Evolutionary conservation across 1,140 invertebrate genomes (phyloP).

Genomic region (Mya arenaria): DNA sequence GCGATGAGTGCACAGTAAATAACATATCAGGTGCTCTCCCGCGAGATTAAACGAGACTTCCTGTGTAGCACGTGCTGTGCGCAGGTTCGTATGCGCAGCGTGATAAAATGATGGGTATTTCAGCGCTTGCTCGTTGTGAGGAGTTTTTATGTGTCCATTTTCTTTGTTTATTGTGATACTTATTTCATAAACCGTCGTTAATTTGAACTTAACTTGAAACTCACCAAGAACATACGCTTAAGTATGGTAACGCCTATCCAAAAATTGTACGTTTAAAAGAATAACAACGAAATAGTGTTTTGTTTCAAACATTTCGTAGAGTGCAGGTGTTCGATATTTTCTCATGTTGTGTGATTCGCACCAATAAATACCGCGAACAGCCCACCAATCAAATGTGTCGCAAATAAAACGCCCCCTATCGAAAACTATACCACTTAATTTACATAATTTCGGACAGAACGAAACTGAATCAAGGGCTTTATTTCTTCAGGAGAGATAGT

Average conservation of each 20-base stretch:
- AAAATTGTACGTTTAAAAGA: too few species aligned
- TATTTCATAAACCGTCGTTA: too few species aligned
- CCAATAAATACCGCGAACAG: constrained; percentile 36
- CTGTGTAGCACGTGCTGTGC: constrained; percentile 52
- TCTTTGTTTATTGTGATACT: too few species aligned
- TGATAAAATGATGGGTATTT: constrained; percentile 34
- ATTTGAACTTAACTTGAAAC: too few species aligned
- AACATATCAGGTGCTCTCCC: constrained; percentile 51
- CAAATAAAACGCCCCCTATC: constrained; percentile 51
- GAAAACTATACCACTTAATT: constrained; percentile 31
- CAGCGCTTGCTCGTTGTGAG: too few species aligned
- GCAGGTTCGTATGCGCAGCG: constrained; percentile 45
- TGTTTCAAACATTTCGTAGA: constrained; percentile 13
- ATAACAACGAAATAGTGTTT: too few species aligned
- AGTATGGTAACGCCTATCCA: too few species aligned
- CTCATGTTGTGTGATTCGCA: background rate
- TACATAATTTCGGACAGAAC: constrained; percentile 25
- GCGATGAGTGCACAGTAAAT: constrained; percentile 46
- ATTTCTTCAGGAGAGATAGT: background rate
- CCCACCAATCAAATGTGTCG: constrained; percentile 41
- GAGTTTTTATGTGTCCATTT: too few species aligned
- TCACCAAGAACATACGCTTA: too few species aligned
- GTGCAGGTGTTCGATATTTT: constrained; percentile 39
- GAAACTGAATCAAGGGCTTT: background rate
- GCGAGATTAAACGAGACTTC: constrained; percentile 55